Conservation (phyloP, 2,888 invertebrate genomes). For the Lasius fuliginosus region DNA sequence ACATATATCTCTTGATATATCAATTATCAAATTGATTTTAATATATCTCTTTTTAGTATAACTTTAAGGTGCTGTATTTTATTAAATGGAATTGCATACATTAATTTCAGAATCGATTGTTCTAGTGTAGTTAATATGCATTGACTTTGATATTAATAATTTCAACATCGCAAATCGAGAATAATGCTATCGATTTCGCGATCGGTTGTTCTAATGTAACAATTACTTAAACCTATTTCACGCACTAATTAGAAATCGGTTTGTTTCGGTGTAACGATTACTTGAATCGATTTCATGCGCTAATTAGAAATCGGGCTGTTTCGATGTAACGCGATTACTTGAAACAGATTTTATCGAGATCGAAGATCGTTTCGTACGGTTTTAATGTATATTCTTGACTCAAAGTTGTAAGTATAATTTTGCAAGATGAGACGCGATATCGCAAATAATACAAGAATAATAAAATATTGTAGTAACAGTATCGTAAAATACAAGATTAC, state of each 20-base stretch:
- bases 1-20: neutral
- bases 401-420: neutral
- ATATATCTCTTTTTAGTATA: neutral
- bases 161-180: neutral
- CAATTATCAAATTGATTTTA: neutral
- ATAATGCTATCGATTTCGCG: neutral
- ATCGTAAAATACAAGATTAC: neutral
- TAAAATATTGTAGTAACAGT: neutral
- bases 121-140: neutral
- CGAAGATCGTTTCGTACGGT: neutral
- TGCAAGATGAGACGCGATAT: neutral
- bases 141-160: neutral
- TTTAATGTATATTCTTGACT: neutral
- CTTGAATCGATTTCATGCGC: neutral
- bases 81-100: neutral
- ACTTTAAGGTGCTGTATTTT: neutral
- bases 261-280: neutral
- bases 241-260: neutral
- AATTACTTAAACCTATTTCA: neutral
- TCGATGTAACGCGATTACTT: conserved; percentile 7
- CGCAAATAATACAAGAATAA: neutral
- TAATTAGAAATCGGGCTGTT: neutral
- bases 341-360: neutral
- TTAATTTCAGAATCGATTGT: neutral
- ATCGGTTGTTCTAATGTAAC: neutral